Percentiles rank a stretch among this genome's conserved stretches.
Evolutionary conservation across 2,113 vertebrate species (phyloP).

Genomic region (Gambusia holbrooki): DNA sequence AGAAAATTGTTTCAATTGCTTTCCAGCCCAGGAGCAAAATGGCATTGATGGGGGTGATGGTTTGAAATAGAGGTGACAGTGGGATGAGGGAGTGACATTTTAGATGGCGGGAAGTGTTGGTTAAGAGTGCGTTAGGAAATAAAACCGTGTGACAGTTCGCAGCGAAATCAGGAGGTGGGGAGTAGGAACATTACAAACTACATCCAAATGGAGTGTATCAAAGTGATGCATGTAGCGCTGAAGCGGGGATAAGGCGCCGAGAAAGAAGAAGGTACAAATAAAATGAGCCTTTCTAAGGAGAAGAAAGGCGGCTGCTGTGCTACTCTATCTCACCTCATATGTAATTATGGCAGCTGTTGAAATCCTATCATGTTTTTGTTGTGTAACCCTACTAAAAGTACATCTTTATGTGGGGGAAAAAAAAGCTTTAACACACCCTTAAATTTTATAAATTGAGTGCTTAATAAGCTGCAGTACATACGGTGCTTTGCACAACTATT

Average conservation of each 20-base stretch:
- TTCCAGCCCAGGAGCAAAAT: slow-evolving; percentile 77
- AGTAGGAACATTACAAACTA: slow-evolving; percentile 27
- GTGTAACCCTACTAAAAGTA: background rate
- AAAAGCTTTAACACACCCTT: too few species aligned
- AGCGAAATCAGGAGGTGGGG: slow-evolving; percentile 32
- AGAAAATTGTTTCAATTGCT: slow-evolving; percentile 83
- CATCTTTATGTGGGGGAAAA: slow-evolving; percentile 1
- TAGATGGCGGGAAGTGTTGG: slow-evolving; percentile 56
- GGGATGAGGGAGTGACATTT: slow-evolving; percentile 68
- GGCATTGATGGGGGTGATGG: slow-evolving; percentile 73
- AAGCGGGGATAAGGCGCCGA: slow-evolving; percentile 30
- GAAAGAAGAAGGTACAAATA: slow-evolving; percentile 11
- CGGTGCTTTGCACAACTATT: background rate
- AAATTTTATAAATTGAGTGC: background rate
- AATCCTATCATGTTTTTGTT: slow-evolving; percentile 6
- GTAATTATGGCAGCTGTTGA: slow-evolving; percentile 11
- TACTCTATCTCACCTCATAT: slow-evolving; percentile 16
- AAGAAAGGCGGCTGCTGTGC: background rate
- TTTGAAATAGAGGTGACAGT: slow-evolving; percentile 73
- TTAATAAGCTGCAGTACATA: background rate
- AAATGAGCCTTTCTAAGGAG: slow-evolving; percentile 16
- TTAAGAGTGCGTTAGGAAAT: slow-evolving; percentile 55
- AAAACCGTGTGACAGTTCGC: slow-evolving; percentile 31
- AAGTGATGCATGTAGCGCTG: slow-evolving; percentile 31
- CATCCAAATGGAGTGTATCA: slow-evolving; percentile 29